Base-by-base conservation (phyloP, 1,140 invertebrate species). In the Helicoverpa zea region DNA sequence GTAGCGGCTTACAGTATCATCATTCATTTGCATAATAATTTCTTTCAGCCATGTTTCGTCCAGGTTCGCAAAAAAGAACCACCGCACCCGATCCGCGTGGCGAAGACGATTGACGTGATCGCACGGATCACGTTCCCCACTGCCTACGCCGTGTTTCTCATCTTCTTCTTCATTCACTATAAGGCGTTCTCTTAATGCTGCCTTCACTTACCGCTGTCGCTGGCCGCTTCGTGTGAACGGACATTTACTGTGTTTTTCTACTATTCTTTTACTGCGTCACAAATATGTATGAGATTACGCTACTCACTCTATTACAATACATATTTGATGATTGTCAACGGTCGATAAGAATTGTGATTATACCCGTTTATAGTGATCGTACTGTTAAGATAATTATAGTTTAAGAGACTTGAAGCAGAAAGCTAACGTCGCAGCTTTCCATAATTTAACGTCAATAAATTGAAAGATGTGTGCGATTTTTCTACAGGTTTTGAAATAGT, bases 91-190 rank as follows among this genome's bases (percentile, higher is more conserved):
- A 98, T 98, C 88, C 96, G 98, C 86, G 98, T 98, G 85, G 98
- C 98, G 70, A 98, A 98, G 95, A 98, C 98, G 73, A 99, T 99
- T 90, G 98, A 99, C 96, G 98, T 98, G 77, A 98, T 99, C 90
- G 98, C 98, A 52, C 96, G 98, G 90, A 98, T 98, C 89, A 98
- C 98, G 79, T 99, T 99, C 95, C 98, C 98, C 84, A 97, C 97
- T 84, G 98, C 98, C 85, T 99, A 98, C 93, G 97, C 98, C 90
- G 97, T 98, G 88, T 99, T 99, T 95, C 96, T 98, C 84, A 97
- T 98, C 90, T 98, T 98, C 96, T 99, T 98, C 96, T 98, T 99
- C 96, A 97, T 98, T 86, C 97, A 98, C 95, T 98, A 98, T 95
- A 98, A 98, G 93, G 96, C 96, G 92, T 96, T 96, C 93, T 96